Percentiles rank a stretch among this genome's conserved stretches.
Conservation (phyloP, 2,113 vertebrate genomes). For the Lycaon pictus region DNA sequence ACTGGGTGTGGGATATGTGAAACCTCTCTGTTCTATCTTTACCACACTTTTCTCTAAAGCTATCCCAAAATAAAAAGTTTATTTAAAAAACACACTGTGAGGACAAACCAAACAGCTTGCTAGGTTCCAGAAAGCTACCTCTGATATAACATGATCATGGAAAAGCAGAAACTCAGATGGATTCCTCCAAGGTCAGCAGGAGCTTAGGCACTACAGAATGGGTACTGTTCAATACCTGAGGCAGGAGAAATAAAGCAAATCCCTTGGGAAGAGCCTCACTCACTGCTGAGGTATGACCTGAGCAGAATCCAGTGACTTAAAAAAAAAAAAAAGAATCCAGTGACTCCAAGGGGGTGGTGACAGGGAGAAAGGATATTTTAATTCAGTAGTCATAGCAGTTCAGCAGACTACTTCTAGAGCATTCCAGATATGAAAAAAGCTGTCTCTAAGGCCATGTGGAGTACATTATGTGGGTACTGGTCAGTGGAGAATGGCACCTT, state of each 20-base stretch:
- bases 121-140: background rate
- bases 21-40: background rate
- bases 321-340: background rate
- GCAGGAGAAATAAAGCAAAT: background rate
- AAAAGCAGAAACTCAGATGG: background rate
- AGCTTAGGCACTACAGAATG: background rate
- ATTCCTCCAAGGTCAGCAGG: background rate
- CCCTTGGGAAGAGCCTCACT: background rate
- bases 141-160: background rate
- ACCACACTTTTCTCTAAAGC: conserved; percentile 18
- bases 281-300: background rate
- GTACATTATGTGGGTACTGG: background rate
- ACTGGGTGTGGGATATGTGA: background rate
- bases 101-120: conserved; percentile 9
- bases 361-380: background rate
- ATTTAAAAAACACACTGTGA: background rate
- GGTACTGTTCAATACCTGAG: background rate
- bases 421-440: background rate
- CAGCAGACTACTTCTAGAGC: background rate
- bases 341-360: background rate
- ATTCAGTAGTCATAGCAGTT: background rate
- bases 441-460: background rate
- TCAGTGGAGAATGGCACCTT: background rate
- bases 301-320: background rate
- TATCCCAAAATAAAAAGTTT: background rate